phyloP scores from a whole-genome alignment of 2,113 vertebrate species.

The Pachycephala philippinensis region DNA sequence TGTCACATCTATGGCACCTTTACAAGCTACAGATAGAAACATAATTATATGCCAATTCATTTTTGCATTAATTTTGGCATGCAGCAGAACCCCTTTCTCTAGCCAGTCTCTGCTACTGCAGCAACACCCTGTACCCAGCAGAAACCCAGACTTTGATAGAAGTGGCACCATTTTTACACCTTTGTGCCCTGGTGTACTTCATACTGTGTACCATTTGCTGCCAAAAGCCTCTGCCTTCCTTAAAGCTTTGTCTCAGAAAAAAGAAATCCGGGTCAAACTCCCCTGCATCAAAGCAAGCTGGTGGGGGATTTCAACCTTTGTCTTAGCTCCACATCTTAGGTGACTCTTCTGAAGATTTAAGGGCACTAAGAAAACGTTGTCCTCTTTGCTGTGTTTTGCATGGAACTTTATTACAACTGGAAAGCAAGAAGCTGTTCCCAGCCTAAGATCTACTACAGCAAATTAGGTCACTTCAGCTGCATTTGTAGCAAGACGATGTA shows the following conservation, averaged over 20 bases:
- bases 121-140: background rate
- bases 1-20: background rate
- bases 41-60: background rate
- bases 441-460: background rate
- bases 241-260: slow-evolving; percentile 51
- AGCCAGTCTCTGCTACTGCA: background rate
- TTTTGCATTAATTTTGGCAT: background rate
- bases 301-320: slow-evolving; percentile 46
- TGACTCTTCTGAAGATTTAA: slow-evolving; percentile 27
- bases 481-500: background rate
- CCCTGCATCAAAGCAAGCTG: slow-evolving; percentile 18
- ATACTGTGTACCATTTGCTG: slow-evolving; percentile 7
- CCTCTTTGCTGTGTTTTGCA: slow-evolving; percentile 9
- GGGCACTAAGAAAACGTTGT: background rate
- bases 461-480: slow-evolving; percentile 41
- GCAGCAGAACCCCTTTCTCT: background rate
- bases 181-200: background rate
- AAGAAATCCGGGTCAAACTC: slow-evolving; percentile 34
- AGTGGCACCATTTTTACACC: background rate
- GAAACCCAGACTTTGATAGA: background rate
- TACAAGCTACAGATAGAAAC: background rate
- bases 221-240: background rate
- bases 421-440: slow-evolving; percentile 5
- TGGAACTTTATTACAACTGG: background rate
- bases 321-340: background rate